A percentile compares a stretch with the other conserved stretches of the same genome.
Evolutionary conservation across 2,797 vertebrate genomes (phyloP).

Genomic region (Hirundo rustica): DNA sequence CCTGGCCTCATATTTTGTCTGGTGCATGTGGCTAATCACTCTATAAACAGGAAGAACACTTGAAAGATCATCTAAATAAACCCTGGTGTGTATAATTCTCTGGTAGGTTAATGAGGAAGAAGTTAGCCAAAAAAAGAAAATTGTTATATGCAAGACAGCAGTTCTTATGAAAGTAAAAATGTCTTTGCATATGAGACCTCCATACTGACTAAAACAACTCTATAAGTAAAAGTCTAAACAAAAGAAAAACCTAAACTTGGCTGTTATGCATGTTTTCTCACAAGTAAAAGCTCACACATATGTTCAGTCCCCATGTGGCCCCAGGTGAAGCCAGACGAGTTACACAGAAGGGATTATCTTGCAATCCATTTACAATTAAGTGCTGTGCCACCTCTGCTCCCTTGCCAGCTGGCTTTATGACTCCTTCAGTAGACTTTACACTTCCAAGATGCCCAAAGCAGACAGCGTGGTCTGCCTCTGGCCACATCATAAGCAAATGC

Average conservation of each 20-base stretch:
- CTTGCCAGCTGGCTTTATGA: not conserved
- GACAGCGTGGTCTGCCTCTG: not conserved
- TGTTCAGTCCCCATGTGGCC: not conserved
- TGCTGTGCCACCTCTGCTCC: not conserved
- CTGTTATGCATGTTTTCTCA: not conserved
- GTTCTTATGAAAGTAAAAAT: not conserved
- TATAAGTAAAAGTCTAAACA: not conserved
- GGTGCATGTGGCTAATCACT: not conserved
- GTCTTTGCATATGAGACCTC: not conserved
- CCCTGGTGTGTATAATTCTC: conserved; percentile 1
- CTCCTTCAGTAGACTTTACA: not conserved
- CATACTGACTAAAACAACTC: not conserved
- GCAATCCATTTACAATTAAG: not conserved
- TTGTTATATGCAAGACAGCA: not conserved
- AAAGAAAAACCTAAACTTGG: not conserved
- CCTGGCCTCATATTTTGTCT: not conserved
- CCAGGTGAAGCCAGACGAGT: not conserved
- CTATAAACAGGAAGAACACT: conserved; percentile 63
- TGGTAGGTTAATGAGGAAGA: conserved; percentile 24
- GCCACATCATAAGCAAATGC: not conserved
- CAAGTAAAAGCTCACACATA: not conserved
- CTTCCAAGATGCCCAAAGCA: not conserved
- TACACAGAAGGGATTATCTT: not conserved
- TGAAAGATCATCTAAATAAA: conserved; percentile 57
- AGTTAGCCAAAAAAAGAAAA: not conserved